phyloP scores from a whole-genome alignment of 2,797 vertebrate genomes.

The Echiichthys vipera region DNA sequence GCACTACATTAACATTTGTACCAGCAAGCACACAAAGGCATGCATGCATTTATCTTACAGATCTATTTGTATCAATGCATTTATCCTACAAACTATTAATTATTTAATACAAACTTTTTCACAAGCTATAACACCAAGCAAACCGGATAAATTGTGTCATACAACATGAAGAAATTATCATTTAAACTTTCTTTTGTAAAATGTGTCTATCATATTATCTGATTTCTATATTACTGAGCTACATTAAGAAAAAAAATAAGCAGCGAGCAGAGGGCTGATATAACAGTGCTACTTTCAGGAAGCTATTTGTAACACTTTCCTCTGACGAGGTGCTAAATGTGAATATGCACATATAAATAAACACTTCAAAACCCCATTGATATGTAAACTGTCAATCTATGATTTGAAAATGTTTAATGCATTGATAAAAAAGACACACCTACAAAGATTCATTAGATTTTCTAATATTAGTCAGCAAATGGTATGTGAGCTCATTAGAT shows the following conservation, averaged over 20 bases:
- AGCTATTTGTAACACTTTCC: conserved; percentile 48
- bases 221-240: not conserved
- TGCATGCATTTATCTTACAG: conserved; percentile 13
- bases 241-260: not conserved
- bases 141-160: conserved; percentile 23
- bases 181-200: conserved; percentile 23
- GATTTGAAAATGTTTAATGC: not conserved
- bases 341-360: not conserved
- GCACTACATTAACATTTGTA: not conserved
- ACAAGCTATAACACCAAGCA: not conserved
- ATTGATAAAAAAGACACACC: conserved; percentile 1
- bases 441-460: conserved; percentile 13
- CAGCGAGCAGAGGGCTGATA: conserved; percentile 60
- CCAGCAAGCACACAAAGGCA: conserved; percentile 1
- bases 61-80: conserved; percentile 3
- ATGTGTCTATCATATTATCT: not conserved
- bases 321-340: conserved; percentile 10
- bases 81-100: not conserved
- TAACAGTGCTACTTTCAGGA: conserved; percentile 53
- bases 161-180: conserved; percentile 40
- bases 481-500: conserved; percentile 28
- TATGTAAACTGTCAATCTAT: not conserved
- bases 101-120: not conserved
- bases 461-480: conserved; percentile 18
- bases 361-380: not conserved